These are phyloP conservation scores for Cossypha niveicapilla DNA, from an alignment of 2,797 vertebrate genomes.

Conservation along the genomic window DNA sequence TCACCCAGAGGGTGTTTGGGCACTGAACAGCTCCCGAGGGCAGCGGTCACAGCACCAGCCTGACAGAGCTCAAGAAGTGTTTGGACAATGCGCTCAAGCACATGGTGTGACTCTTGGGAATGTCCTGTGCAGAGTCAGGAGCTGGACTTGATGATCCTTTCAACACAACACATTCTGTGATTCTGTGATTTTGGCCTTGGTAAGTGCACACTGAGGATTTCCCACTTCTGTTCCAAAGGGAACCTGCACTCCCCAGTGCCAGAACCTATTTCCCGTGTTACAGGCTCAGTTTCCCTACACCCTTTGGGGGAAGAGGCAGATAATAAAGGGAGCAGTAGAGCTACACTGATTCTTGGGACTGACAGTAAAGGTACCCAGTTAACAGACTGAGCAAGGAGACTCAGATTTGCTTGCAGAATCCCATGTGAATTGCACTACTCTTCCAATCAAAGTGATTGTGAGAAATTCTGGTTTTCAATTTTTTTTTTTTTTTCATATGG, in stretches of 20 bases:
- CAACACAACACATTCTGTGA: not conserved
- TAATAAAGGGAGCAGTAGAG: not conserved
- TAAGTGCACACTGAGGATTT: not conserved
- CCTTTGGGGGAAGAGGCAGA: not conserved
- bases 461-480: constrained; percentile 48
- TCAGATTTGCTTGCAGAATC: constrained; percentile 17
- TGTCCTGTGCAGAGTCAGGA: not conserved
- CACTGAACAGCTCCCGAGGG: too few relatives aligned
- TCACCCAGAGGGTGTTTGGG: too few relatives aligned
- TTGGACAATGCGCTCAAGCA: rapidly evolving
- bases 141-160: not conserved
- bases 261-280: not conserved
- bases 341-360: not conserved
- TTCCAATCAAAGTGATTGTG: not conserved
- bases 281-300: rapidly evolving
- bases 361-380: not conserved
- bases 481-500: not conserved
- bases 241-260: not conserved
- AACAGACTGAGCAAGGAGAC: not conserved
- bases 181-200: not conserved
- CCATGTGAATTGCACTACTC: not conserved
- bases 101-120: too few relatives aligned
- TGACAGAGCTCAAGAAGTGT: too few relatives aligned
- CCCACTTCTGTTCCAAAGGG: not conserved
- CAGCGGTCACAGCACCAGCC: too few relatives aligned